These are phyloP conservation scores for Pentalonia nigronervosa DNA, from an alignment of 1,140 invertebrate genomes.

Conservation along the genomic window DNA sequence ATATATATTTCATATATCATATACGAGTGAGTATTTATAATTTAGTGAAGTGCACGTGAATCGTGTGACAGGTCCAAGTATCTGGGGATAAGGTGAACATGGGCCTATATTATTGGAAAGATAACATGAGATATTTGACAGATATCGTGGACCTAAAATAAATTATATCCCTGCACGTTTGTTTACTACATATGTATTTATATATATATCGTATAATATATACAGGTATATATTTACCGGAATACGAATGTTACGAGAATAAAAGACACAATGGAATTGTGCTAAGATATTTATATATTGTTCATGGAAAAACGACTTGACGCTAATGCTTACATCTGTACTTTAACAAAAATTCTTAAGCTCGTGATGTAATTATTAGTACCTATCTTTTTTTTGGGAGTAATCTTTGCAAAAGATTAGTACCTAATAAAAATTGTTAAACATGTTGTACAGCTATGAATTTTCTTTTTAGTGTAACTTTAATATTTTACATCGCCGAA, in stretches of 20 bases:
- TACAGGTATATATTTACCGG: background rate
- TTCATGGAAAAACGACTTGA: background rate
- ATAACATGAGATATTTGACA: slow-evolving; percentile 1
- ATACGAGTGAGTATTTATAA: background rate
- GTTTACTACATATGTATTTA: background rate
- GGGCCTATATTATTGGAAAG: background rate
- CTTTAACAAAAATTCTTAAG: background rate
- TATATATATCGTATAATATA: background rate
- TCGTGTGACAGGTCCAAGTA: background rate
- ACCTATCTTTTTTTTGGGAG: background rate
- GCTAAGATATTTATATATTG: background rate
- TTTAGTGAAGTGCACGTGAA: background rate
- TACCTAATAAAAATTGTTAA: background rate
- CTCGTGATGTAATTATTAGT: background rate
- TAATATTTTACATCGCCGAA: background rate
- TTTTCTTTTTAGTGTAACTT: background rate
- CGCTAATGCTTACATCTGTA: background rate
- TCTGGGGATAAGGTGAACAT: background rate
- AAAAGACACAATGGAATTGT: background rate
- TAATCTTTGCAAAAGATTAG: background rate
- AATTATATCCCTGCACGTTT: background rate
- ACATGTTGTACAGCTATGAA: background rate
- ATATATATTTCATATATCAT: background rate
- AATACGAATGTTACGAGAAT: background rate
- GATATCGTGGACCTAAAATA: background rate